Base-by-base conservation (phyloP, 1,140 invertebrate genomes). In the Hycleus cichorii region DNA sequence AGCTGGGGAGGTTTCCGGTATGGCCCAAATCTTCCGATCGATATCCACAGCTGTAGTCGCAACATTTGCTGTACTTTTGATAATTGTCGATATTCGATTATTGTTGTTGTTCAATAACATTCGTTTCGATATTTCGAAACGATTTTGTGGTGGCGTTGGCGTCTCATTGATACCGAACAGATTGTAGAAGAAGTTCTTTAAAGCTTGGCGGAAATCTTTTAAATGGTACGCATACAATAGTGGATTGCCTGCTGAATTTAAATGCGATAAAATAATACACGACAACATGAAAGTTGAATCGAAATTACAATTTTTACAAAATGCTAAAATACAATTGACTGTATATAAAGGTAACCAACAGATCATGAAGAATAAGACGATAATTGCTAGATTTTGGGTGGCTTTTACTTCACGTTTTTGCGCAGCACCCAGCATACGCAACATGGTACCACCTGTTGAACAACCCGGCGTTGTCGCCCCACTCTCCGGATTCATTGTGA, bases 341-440 rank as follows among this genome's bases (percentile, higher is more conserved):
- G 90, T 93, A 75, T 95, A 94, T 3, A 95, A 77, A 0, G 91
- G 91, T 48, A 95, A 89, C 91, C 92, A 95, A 69, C 91, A 94
- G 46, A 94, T 80, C 74, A 94, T 90, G 76, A 95, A 95, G 75
- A 94, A 93, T 39, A 90, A 75, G 1, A 95, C 91, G 49, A 95
- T 94, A 57, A 93, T 87, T 43, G 89, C 89, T 0, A 95, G 79
- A 73, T 92, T 95, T 68, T 93, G 90, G 1, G 91, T 93, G 5
- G 90, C 90, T 75, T 93, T 93, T 2, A 93, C 89, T 71, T 95
- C 91, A n/a, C 89, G 78, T 63, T 89, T 88, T 58, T 89, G 83
- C 1, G 87, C 87, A 0, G 88, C 86, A 0, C 88, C 88, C 3
- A 92, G 76, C 0, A 91, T 82, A 1, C 89, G 76, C 18, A 91